Evolutionary conservation across 2,113 vertebrate species (phyloP).

Genomic region (Burhinus bistriatus): DNA sequence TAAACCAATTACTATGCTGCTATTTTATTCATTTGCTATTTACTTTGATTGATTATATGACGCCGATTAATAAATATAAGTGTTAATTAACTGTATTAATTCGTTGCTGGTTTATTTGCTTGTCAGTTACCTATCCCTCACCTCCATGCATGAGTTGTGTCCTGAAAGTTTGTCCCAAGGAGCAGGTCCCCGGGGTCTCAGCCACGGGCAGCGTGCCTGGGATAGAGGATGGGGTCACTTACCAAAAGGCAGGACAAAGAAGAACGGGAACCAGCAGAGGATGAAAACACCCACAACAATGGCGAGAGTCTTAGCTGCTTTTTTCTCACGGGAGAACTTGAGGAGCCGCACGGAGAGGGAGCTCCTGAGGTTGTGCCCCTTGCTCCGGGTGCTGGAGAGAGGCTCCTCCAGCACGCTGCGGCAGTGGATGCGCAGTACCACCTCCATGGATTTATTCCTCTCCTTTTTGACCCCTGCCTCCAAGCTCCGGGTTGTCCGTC

Average conservation of each 20-base stretch:
- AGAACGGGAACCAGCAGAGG: slow-evolving; percentile 97
- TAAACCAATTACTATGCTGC: background rate
- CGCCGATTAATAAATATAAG: slow-evolving; percentile 47
- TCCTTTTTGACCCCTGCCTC: slow-evolving; percentile 95
- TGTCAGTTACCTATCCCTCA: background rate
- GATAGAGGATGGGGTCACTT: slow-evolving; percentile 51
- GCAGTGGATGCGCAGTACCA: slow-evolving; percentile 94
- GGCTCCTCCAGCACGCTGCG: slow-evolving; percentile 79
- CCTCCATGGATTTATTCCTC: slow-evolving; percentile 89
- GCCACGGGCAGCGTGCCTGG: fast-evolving
- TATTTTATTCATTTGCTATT: background rate
- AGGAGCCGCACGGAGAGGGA: slow-evolving; percentile 92
- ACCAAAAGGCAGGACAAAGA: slow-evolving; percentile 95
- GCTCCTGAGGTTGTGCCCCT: slow-evolving; percentile 87
- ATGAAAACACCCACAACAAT: slow-evolving; percentile 98
- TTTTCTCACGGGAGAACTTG: slow-evolving; percentile 98
- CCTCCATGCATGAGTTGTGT: background rate
- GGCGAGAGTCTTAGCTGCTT: slow-evolving; percentile 95
- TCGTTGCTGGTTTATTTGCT: background rate
- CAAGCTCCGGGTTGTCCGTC: slow-evolving; percentile 90
- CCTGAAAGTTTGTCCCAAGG: background rate
- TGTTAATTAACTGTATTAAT: slow-evolving; percentile 24
- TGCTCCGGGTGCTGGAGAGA: slow-evolving; percentile 76
- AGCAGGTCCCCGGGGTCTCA: background rate
- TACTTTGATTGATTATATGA: background rate